These are phyloP conservation scores for Scomberomorus guttatus DNA, from an alignment of 2,797 vertebrate species.

Conservation along the genomic window DNA sequence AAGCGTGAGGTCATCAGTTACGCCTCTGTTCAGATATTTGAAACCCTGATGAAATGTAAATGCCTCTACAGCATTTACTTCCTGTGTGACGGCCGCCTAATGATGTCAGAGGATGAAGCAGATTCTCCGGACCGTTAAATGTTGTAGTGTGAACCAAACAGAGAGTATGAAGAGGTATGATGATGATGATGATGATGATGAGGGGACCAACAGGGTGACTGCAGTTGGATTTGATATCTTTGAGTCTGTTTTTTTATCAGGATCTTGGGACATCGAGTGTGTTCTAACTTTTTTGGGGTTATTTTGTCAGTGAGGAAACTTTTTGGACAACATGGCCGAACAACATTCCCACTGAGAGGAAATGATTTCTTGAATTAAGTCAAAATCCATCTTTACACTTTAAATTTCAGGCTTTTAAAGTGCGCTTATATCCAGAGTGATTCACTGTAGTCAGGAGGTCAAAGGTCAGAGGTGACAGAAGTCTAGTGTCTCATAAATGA, in stretches of 20 bases:
- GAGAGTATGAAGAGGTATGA: neutral
- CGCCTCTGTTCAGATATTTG: neutral
- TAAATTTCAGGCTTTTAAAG: neutral
- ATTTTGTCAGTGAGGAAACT: neutral
- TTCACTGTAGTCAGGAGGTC: neutral
- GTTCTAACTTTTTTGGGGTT: neutral
- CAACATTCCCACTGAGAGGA: slow-evolving; percentile 14
- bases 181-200: slow-evolving; percentile 4
- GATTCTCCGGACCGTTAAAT: neutral
- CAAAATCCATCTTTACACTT: neutral
- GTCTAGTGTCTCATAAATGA: neutral
- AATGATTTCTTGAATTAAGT: neutral
- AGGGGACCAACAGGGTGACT: slow-evolving; percentile 56
- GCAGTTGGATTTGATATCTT: slow-evolving; percentile 43
- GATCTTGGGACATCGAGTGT: slow-evolving; percentile 2
- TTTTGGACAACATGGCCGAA: neutral
- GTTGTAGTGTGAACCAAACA: neutral
- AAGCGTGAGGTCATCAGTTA: neutral
- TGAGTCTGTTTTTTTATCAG: slow-evolving; percentile 28
- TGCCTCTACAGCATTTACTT: neutral
- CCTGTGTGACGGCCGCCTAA: neutral
- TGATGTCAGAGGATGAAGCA: neutral
- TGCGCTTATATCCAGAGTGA: neutral
- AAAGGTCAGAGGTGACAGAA: neutral
- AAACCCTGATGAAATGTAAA: too few relatives aligned